Evolutionary conservation across 2,113 vertebrate species (phyloP).

Genomic region (Sarotherodon lohbergeri): DNA sequence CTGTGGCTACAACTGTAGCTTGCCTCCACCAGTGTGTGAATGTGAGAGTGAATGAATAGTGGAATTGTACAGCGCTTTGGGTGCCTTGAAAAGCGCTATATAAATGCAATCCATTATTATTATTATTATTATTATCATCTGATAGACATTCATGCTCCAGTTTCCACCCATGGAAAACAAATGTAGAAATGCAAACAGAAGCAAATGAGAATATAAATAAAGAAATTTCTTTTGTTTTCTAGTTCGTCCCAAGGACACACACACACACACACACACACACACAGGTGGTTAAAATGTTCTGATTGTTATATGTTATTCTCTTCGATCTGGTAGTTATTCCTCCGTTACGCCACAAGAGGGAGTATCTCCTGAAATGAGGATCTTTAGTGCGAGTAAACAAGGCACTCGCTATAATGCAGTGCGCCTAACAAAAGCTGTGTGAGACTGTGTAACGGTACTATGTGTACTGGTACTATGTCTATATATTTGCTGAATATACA

Average conservation of each 20-base stretch:
- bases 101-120: no score
- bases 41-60: no score
- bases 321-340: neutral
- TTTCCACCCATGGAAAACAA: neutral
- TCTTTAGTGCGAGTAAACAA: neutral
- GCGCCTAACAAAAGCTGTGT: neutral
- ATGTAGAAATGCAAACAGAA: neutral
- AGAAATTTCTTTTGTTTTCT: neutral
- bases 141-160: neutral
- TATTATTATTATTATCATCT: neutral
- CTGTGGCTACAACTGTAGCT: no score
- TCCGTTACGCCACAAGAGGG: neutral
- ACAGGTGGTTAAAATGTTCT: neutral
- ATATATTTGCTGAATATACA: neutral
- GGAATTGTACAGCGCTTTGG: no score
- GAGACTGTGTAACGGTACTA: rapidly evolving
- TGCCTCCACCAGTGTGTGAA: no score
- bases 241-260: neutral
- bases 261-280: neutral
- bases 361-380: neutral
- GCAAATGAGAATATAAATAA: neutral
- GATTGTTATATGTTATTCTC: neutral
- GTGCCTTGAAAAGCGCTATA: no score
- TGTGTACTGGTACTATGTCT: neutral
- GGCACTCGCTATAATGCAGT: rapidly evolving